Evolutionary conservation across 2,113 vertebrate genomes (phyloP).

Genomic region (Ceyx margarethae): DNA sequence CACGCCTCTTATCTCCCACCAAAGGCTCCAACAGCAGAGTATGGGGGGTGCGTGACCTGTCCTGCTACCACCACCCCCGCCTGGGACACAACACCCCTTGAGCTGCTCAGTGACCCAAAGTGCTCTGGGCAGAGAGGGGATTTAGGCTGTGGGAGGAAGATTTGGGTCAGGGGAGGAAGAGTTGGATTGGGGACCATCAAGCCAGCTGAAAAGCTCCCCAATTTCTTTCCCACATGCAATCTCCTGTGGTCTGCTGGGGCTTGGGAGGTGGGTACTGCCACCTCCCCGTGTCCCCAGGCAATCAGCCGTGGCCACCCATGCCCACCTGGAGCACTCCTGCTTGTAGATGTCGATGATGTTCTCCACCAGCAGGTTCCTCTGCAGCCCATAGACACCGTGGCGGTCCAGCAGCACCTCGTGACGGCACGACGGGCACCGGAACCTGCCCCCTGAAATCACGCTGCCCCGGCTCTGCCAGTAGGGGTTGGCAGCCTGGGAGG

Average conservation of each 20-base stretch:
- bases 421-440: constrained; percentile 94
- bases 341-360: constrained; percentile 99
- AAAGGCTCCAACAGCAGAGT: background rate
- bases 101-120: background rate
- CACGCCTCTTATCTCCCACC: background rate
- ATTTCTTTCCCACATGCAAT: rapidly evolving
- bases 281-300: rapidly evolving
- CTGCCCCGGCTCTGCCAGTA: constrained; percentile 75
- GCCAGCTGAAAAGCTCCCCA: background rate
- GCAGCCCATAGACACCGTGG: constrained; percentile 93
- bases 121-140: rapidly evolving
- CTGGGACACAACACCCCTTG: rapidly evolving
- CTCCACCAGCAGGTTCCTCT: constrained; percentile 94
- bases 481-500: constrained; percentile 75
- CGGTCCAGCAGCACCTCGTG: constrained; percentile 96
- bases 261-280: rapidly evolving
- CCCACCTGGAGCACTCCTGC: constrained; percentile 84
- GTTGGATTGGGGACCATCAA: rapidly evolving
- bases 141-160: background rate
- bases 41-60: background rate
- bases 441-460: constrained; percentile 79
- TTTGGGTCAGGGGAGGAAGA: background rate
- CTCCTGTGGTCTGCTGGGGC: background rate
- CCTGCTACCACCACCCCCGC: background rate
- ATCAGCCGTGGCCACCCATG: rapidly evolving